Base-by-base conservation (phyloP, 2,888 invertebrate species). In the Scaptomyza reducta region DNA sequence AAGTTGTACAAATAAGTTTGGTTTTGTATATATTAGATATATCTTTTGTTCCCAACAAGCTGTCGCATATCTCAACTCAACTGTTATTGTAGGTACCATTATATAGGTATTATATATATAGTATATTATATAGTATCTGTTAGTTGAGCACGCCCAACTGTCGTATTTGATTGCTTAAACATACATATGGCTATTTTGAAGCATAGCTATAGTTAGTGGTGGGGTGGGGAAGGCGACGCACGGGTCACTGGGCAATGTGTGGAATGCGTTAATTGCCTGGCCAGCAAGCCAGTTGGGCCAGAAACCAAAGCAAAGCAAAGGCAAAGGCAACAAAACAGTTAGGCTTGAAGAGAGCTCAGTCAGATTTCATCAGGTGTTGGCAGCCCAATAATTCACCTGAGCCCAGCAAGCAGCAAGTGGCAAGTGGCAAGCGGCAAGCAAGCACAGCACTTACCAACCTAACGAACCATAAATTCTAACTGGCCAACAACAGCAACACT, bases 201-300 rank as follows among this genome's bases (percentile, higher is more conserved):
- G 27, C 54, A 46, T 47, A 29, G 41, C 9, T 16, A 25, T 6
- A 11, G 40, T 6, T 47, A 10, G 9, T 18, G 18, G 9, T 31
- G 42, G 22, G 18, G 27, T 18, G 5, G n/a, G 14, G 1, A 2
- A 18, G 18, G 60, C 27, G 53, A 35, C 40, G 49, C 66, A 54
- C 68, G 71, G 76, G 68, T 76, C 62, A 76, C 68, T 69, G 60
- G 69, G 61, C 77, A 74, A 77, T 64, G 69, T 69, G 70, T 73
- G 82, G 82, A 82, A 86, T 82, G 87, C 83, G 86, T 86, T 82
- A 80, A 82, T 82, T 82, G 83, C 79, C 79, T 42, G 44, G 47
- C 22, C 22, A 22, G 22, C 22, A n/a, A n/a, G 62, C 80, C 80
- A 77, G 69, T 59, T 74, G 67, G 67, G 65, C 68, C 63, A 70